Evolutionary conservation across 2,888 invertebrate genomes (phyloP).

Genomic region (Gymnoscelis rufifasciata): DNA sequence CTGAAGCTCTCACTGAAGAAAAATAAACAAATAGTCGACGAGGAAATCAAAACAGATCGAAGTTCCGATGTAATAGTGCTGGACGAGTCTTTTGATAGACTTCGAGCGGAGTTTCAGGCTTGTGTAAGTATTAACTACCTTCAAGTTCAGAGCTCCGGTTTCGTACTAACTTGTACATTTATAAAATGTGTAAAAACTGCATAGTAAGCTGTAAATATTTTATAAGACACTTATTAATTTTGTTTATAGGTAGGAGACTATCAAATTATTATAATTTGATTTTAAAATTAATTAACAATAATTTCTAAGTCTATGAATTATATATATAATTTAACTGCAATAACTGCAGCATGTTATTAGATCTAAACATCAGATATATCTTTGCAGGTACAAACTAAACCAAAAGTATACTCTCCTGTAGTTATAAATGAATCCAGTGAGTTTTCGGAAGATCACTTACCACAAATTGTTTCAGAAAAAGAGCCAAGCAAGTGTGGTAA

Average conservation of each 20-base stretch:
- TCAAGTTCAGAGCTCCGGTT: too few species aligned
- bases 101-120: conserved; percentile 44
- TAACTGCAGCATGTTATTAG: neutral
- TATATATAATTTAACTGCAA: too few species aligned
- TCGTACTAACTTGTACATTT: too few species aligned
- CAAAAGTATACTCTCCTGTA: conserved; percentile 53
- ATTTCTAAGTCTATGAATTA: too few species aligned
- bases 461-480: conserved; percentile 31
- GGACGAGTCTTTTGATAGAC: conserved; percentile 64
- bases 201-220: too few species aligned
- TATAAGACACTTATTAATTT: neutral
- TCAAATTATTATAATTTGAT: too few species aligned
- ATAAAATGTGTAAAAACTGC: too few species aligned
- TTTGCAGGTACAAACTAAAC: conserved; percentile 32
- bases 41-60: conserved; percentile 42
- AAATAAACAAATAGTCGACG: conserved; percentile 42
- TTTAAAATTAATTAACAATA: too few species aligned
- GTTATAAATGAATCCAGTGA: conserved; percentile 54
- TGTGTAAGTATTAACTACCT: too few species aligned
- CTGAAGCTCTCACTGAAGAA: conserved; percentile 62
- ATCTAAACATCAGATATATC: too few species aligned
- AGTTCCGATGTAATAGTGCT: conserved; percentile 58
- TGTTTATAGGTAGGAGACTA: neutral
- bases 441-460: conserved; percentile 35
- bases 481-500: conserved; percentile 50